Conservation (phyloP, 2,888 invertebrate genomes). For the Zhengitettix transpicula region DNA sequence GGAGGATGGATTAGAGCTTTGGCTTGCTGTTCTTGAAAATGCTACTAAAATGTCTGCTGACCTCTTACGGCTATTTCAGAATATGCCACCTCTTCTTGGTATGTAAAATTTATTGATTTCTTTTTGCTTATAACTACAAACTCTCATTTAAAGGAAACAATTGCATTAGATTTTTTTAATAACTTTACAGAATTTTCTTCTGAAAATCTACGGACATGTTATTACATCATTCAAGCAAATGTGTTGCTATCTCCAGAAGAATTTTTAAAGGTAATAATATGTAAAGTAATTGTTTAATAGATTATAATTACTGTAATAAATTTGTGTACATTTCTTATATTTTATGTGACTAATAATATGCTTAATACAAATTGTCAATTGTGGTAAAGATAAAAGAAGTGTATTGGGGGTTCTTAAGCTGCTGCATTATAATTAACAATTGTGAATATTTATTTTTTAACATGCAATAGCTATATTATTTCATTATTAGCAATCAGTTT, state of each 20-base stretch:
- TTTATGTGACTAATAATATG: too few relatives aligned
- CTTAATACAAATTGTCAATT: too few relatives aligned
- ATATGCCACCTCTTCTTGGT: slow-evolving; percentile 60
- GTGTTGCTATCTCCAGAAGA: slow-evolving; percentile 61
- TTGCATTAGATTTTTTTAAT: background rate
- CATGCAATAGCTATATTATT: too few relatives aligned
- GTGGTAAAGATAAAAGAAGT: too few relatives aligned
- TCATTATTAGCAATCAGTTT: background rate
- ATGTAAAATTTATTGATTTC: slow-evolving; percentile 16
- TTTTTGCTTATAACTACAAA: background rate
- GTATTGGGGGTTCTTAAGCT: background rate
- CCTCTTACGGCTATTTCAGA: slow-evolving; percentile 54
- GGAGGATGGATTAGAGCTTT: slow-evolving; percentile 83
- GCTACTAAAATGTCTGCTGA: slow-evolving; percentile 43
- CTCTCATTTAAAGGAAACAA: background rate
- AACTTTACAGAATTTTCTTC: slow-evolving; percentile 56
- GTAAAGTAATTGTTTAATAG: background rate
- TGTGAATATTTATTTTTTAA: background rate
- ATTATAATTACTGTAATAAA: background rate
- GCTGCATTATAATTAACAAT: background rate
- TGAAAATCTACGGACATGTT: slow-evolving; percentile 61
- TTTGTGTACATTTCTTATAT: too few relatives aligned
- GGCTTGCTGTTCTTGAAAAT: slow-evolving; percentile 71
- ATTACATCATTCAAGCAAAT: slow-evolving; percentile 71
- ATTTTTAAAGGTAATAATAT: slow-evolving; percentile 33